Percentiles rank a stretch among this genome's conserved stretches.
These are phyloP conservation scores for Piliocolobus tephrosceles DNA, from an alignment of 2,113 vertebrate species.

Conservation along the genomic window DNA sequence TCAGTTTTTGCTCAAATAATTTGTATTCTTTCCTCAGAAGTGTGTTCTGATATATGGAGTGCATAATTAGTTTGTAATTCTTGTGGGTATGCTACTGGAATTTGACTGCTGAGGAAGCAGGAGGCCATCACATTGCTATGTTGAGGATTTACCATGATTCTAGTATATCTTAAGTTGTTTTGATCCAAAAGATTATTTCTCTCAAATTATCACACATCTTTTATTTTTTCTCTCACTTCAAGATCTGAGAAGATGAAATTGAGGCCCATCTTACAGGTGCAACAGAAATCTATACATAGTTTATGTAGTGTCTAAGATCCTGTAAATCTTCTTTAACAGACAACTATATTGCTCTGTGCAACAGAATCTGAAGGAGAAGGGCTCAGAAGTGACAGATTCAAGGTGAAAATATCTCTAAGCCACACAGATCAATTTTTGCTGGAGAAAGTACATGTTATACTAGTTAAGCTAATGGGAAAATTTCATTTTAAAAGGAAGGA, in stretches of 20 bases:
- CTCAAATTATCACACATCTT: not conserved
- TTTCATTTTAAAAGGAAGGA: slow-evolving; percentile 21
- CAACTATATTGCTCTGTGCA: not conserved
- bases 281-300: not conserved
- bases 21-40: slow-evolving; percentile 11
- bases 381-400: not conserved
- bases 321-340: not conserved
- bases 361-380: not conserved
- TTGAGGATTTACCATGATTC: slow-evolving; percentile 7
- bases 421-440: not conserved
- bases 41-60: not conserved
- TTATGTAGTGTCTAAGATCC: not conserved
- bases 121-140: not conserved
- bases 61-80: not conserved
- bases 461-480: not conserved
- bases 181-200: slow-evolving; percentile 18
- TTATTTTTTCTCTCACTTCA: not conserved
- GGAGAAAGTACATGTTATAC: not conserved
- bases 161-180: not conserved
- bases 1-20: slow-evolving; percentile 36
- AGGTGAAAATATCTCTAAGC: slow-evolving; percentile 17
- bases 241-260: not conserved
- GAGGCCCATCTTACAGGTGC: not conserved
- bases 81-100: not conserved
- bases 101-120: not conserved